These are phyloP conservation scores for Gopherus evgoodei DNA, from an alignment of 2,113 vertebrate genomes.

Conservation along the genomic window DNA sequence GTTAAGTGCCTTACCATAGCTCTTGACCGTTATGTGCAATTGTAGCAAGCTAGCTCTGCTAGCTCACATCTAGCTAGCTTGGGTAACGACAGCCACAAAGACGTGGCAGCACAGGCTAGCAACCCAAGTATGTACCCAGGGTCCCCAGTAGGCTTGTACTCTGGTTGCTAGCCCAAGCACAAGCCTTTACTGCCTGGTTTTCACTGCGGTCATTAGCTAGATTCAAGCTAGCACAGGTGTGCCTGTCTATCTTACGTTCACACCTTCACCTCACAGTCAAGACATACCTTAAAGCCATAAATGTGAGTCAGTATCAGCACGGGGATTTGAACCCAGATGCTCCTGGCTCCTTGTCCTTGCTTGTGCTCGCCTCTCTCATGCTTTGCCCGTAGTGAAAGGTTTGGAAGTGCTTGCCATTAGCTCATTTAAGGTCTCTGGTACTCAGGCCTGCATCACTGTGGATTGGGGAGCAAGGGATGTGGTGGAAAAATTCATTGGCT, in stretches of 20 bases:
- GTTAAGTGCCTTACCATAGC: background rate
- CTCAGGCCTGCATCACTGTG: background rate
- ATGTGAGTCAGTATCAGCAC: fast-evolving
- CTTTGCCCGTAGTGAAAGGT: background rate
- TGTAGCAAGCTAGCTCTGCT: background rate
- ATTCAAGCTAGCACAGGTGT: background rate
- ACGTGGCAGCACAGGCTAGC: background rate
- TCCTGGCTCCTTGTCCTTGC: background rate
- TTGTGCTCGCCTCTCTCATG: background rate
- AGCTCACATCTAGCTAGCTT: background rate
- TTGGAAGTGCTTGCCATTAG: background rate
- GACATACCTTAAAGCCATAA: background rate
- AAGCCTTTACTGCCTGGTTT: background rate
- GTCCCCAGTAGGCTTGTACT: background rate
- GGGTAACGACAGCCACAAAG: background rate
- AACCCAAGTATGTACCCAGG: background rate
- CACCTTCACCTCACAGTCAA: background rate
- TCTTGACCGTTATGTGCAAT: background rate
- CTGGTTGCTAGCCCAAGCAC: background rate
- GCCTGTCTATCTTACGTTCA: background rate
- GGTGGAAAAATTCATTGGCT: background rate
- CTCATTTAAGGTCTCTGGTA: fast-evolving
- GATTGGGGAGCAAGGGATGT: fast-evolving
- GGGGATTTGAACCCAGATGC: background rate
- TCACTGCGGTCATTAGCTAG: background rate